Evolutionary conservation across 2,888 invertebrate genomes (phyloP), one percentile per base, ranked within the genome.

Genomic region (Hanleya hanleyi): DNA sequence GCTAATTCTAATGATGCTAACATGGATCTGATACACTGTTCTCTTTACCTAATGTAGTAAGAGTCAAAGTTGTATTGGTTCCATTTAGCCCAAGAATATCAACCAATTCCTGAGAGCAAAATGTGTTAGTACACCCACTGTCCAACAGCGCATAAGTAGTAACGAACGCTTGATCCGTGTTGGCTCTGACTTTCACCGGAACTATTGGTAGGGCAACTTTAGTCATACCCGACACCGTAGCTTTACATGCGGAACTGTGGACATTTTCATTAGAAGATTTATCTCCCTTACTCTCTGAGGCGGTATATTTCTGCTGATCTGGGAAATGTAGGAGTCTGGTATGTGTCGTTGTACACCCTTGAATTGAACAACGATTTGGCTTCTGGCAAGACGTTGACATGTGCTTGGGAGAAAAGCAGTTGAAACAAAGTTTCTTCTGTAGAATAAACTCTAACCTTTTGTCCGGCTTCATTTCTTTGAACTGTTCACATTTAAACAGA

Each of bases 41-140:
- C 15, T 41, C 29, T 22, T 32, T 41, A 1, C 12, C n/a, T 4
- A 69, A 26, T 37, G 70, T 70, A 1, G 37, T 64, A 5, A 64
- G 41, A 5, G 5, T 37, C 1, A 70, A 26, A 0, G 36, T 32
- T 15, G 18, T 26, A 4, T 47, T 41, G 2, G 6, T 38, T 3
- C 70, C 64, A 29, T 1, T 4, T 1, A 41, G 4, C 1, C 67
- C 67, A 5, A 71, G 41, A 9, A 36, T 9, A 22, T 26, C 41
- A 3, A 66, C 4, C 41, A 71, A 33, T 5, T 1, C 26, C 18
- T 67, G 33, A 6, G 66, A 51, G 26, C 71, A 71, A 22, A 71
- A 67, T 5, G 36, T 67, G 4, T 35, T 22, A 6, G 38, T 71
- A 18, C 41, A 35, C 1, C 57, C 32, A 9, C 57, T 57, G 29